Evolutionary conservation across 2,888 invertebrate genomes (phyloP).

Genomic region (Eupeodes luniger): DNA sequence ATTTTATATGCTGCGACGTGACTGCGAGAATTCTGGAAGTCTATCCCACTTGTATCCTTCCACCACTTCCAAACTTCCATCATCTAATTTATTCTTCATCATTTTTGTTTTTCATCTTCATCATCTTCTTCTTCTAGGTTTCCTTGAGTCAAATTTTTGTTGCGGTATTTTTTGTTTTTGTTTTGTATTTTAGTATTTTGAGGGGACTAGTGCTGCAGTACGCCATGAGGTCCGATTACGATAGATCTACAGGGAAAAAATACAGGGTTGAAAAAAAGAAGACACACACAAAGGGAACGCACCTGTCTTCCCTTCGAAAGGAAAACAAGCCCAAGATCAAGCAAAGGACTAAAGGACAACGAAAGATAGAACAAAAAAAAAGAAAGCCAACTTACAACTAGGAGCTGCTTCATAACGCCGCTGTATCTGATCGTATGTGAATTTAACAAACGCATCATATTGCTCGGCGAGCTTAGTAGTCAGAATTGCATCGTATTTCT

Average conservation of each 20-base stretch:
- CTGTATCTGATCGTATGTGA: constrained; percentile 98
- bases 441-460: constrained; percentile 99
- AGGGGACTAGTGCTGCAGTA: constrained; percentile 78
- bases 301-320: constrained; percentile 26
- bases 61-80: not conserved
- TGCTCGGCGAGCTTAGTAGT: constrained; percentile 98
- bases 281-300: not conserved
- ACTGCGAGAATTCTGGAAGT: constrained; percentile 72
- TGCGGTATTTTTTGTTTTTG: constrained; percentile 51
- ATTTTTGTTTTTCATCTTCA: not conserved
- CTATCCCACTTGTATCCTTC: constrained; percentile 33
- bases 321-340: not conserved
- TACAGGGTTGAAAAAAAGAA: constrained; percentile 3
- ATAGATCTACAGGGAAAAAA: constrained; percentile 80
- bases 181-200: constrained; percentile 55
- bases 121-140: constrained; percentile 40
- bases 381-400: constrained; percentile 82
- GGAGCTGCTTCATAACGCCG: constrained; percentile 87
- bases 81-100: not conserved
- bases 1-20: constrained; percentile 69
- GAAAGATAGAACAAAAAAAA: not conserved
- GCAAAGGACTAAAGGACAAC: not conserved
- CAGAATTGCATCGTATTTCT: constrained; percentile 97
- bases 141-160: constrained; percentile 72
- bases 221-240: constrained; percentile 82